Base-by-base conservation (phyloP, 2,888 invertebrate genomes). In the Calliopum simillimum region DNA sequence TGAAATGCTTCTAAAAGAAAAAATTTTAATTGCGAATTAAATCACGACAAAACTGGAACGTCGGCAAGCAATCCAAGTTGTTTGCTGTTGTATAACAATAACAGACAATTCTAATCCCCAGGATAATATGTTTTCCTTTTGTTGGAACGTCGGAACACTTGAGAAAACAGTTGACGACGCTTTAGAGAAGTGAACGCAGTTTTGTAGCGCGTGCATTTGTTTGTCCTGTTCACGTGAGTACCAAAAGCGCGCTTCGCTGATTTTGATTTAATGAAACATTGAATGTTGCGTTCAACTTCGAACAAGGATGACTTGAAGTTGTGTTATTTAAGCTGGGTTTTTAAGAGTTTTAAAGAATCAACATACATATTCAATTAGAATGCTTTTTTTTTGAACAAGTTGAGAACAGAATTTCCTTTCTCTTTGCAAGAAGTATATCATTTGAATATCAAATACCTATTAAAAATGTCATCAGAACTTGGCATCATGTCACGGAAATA, bases 21-120 rank as follows among this genome's bases (percentile, higher is more conserved):
- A 33, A 33, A 33, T 59, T 25, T 13, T 33, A 41, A 67, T 41
- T 33, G 23, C 47, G 49, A 58, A 59, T 58, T 25, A 43, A 58
- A 19, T 53, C 8, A n/a, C 47, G 41, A 41, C 53, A 41, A n/a
- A 47, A 59, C 13, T n/a, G 6, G 49, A 49, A 19, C 25, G 58
- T 33, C n/a, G 58, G 58, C 33, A 33, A 14, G 25, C 49, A 49
- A 4, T 11, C n/a, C 49, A 49, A 63, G 25, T 47, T 47, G 51
- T 16, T 2, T 23, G 55, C 41, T 67, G 58, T 58, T 33, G 25
- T 41, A 58, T 51, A 67, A 58, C 67, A 74, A 73, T 70, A 74
- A 74, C 73, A 71, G 75, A 75, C 74, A 74, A 75, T 71, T 33
- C 76, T 76, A 77, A 77, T 77, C 76, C 33, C 75, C 76, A 70